Evolutionary conservation across 2,888 invertebrate species (phyloP).

Genomic region (Gymnoscelis rufifasciata): DNA sequence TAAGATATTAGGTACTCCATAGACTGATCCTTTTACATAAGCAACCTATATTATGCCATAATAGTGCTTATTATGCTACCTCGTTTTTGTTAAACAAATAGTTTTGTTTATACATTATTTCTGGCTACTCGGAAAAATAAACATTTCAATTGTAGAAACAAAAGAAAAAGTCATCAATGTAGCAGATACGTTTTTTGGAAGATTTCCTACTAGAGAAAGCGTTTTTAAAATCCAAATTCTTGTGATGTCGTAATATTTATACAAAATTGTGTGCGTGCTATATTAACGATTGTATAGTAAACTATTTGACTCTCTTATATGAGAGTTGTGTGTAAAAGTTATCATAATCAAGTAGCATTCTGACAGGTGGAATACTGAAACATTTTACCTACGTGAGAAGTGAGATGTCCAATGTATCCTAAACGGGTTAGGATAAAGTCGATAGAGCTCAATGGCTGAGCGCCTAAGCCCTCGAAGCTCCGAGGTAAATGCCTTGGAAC

Average conservation of each 20-base stretch:
- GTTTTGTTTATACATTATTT: conserved; percentile 9
- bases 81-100: conserved; percentile 6
- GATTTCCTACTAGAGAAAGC: conserved; percentile 70
- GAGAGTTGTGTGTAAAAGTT: conserved; percentile 65
- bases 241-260: conserved; percentile 76
- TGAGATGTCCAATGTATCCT: conserved; percentile 79
- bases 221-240: conserved; percentile 78
- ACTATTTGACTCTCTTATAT: conserved; percentile 62
- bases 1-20: too few relatives aligned
- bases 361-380: conserved; percentile 65
- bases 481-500: conserved; percentile 90
- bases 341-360: conserved; percentile 52
- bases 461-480: conserved; percentile 88
- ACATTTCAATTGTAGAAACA: conserved; percentile 72
- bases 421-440: conserved; percentile 77
- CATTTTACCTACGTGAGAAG: conserved; percentile 66
- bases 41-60: too few relatives aligned
- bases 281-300: conserved; percentile 48
- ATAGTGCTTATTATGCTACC: too few relatives aligned
- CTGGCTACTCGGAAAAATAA: conserved; percentile 23
- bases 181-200: conserved; percentile 72
- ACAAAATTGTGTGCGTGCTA: conserved; percentile 73
- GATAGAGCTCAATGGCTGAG: conserved; percentile 83
- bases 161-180: conserved; percentile 73
- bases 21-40: too few relatives aligned